phyloP scores from a whole-genome alignment of 2,888 invertebrate genomes.

The Heliconius erato region DNA sequence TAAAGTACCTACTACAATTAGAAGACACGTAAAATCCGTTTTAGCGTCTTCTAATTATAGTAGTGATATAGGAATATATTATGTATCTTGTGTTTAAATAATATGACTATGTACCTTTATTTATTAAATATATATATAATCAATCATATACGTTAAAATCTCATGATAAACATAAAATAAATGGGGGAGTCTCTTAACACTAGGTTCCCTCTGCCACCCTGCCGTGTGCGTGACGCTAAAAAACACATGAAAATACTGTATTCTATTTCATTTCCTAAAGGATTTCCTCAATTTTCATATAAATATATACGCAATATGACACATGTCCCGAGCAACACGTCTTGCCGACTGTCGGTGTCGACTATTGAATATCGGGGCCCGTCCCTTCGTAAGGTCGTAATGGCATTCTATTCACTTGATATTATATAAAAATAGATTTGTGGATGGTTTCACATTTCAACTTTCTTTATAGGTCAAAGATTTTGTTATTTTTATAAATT shows the following conservation, averaged over 20 bases:
- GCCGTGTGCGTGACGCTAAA: too few species aligned
- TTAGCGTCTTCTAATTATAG: not conserved
- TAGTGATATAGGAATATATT: not conserved
- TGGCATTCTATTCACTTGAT: slow-evolving; percentile 33
- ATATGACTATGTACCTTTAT: too few species aligned
- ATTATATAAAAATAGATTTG: not conserved
- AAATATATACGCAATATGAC: slow-evolving; percentile 31
- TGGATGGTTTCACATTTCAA: slow-evolving; percentile 1
- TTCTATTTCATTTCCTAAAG: not conserved
- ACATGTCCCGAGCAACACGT: slow-evolving; percentile 35
- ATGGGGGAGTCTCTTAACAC: too few species aligned
- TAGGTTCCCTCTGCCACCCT: too few species aligned
- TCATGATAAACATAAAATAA: not conserved
- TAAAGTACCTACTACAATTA: not conserved
- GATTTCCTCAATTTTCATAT: slow-evolving; percentile 13
- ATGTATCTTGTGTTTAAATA: too few species aligned
- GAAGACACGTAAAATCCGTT: not conserved
- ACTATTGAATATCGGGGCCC: slow-evolving; percentile 32
- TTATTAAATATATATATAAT: too few species aligned
- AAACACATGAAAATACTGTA: too few species aligned
- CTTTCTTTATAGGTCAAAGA: not conserved
- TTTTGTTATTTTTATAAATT: not conserved
- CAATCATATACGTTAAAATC: not conserved
- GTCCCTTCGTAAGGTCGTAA: slow-evolving; percentile 28
- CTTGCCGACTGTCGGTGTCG: slow-evolving; percentile 24